Evolutionary conservation across 2,113 vertebrate genomes (phyloP), one percentile per base, ranked within the genome.

Genomic region (Plecotus auritus): DNA sequence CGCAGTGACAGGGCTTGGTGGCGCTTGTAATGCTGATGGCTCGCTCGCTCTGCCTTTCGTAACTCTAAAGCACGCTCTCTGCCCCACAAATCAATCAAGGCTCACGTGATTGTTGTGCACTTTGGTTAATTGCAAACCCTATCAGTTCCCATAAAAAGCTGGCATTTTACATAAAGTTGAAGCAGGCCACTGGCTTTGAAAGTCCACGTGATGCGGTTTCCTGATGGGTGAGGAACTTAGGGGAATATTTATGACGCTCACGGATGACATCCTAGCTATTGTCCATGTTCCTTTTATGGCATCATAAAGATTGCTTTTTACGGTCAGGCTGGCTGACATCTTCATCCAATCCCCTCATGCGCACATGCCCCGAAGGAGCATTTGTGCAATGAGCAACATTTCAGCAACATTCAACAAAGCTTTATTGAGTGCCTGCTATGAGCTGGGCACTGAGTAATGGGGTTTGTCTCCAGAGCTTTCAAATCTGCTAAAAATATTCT

Each of bases 231-330:
- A 40, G 77, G 76, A 80, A 94, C 74, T 59, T 89, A 10, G 59
- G 56, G 87, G 81, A 93, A 93, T 90, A 82, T 87, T 95, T 87
- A 84, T 82, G 61, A 89, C 26, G 16, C 47, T 93, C 92, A n/a
- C 4, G 0, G 40, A 92, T 67, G 90, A 77, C 93, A 77, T 73
- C 69, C 87, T 32, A 93, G 56, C 93, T 73, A 70, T 94, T 91
- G 84, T 93, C 92, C n/a, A 0, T 37, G 66, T 77, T 87, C 76
- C 61, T 88, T 87, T 96, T 85, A 94, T 76, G 73, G 93, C 61
- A 56, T 73, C 72, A 45, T 94, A 95, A 96, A 95, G 94, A 95
- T 83, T 26, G n/a, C n/a, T 30, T 73, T 96, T 95, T 88, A 95
- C 0, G 8, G 61, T 30, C 93, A 88, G 88, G 73, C 89, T 23